Conservation (phyloP, 2,888 invertebrate species). For the Melieria omissa region DNA sequence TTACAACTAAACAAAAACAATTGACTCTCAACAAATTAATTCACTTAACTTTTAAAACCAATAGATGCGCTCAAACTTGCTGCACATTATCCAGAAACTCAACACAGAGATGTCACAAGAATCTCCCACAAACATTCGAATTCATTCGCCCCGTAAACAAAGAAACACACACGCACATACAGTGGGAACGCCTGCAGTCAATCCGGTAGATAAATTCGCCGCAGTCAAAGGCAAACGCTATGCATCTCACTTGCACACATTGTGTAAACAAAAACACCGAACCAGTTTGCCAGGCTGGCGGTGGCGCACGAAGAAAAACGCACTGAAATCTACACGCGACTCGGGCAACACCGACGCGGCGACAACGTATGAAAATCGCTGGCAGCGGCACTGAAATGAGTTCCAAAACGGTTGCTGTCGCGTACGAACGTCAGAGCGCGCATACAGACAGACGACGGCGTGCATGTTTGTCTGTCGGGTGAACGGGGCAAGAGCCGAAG, state of each 20-base stretch:
- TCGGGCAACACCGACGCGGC: slow-evolving; percentile 4
- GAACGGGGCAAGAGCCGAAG: background rate
- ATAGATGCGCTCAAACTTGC: no score
- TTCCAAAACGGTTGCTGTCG: slow-evolving; percentile 31
- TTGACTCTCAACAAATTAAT: no score
- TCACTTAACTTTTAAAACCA: no score
- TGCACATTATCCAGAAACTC: no score
- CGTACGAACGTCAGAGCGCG: slow-evolving; percentile 12
- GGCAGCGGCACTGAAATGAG: slow-evolving; percentile 23
- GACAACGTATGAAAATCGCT: slow-evolving; percentile 19
- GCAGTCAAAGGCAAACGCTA: background rate
- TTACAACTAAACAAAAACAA: no score
- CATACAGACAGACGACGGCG: no score
- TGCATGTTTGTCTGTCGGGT: background rate
- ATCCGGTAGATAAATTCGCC: slow-evolving; percentile 20
- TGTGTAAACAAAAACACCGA: slow-evolving; percentile 29
- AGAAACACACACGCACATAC: no score
- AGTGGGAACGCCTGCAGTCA: background rate
- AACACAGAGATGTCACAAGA: no score
- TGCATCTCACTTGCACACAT: slow-evolving; percentile 5
- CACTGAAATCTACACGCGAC: slow-evolving; percentile 10
- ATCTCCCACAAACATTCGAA: no score
- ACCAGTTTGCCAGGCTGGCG: slow-evolving; percentile 21
- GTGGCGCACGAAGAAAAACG: background rate
- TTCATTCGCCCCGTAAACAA: no score